These are phyloP conservation scores for Eudyptes chrysolophus DNA, from an alignment of 2,113 vertebrate genomes.

Conservation along the genomic window DNA sequence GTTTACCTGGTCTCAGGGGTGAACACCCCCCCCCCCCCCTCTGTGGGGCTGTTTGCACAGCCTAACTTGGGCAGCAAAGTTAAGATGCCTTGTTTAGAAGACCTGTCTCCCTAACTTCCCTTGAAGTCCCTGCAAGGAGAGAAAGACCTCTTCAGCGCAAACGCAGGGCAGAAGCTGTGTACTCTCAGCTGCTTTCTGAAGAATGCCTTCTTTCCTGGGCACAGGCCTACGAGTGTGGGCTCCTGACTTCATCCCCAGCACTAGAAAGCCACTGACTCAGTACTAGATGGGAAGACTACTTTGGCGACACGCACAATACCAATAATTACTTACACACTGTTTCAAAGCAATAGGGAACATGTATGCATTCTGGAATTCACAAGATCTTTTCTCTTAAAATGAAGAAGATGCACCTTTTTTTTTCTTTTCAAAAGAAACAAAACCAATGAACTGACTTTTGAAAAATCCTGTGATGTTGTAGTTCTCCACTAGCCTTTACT, in stretches of 20 bases:
- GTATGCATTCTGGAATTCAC: not conserved
- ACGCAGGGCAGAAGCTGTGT: not conserved
- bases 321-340: not conserved
- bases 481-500: not conserved
- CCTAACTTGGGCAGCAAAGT: not conserved
- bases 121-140: not conserved
- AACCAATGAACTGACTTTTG: not conserved
- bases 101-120: not conserved
- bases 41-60: not conserved
- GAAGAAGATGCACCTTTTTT: not conserved
- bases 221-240: accelerated
- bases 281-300: not conserved
- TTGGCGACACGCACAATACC: not conserved
- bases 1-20: not conserved
- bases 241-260: not conserved
- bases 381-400: not conserved
- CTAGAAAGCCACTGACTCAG: not conserved
- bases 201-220: not conserved
- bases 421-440: not conserved
- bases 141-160: not conserved
- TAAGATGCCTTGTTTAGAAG: not conserved
- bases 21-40: accelerated
- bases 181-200: not conserved
- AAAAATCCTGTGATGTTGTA: not conserved
- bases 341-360: not conserved